phyloP scores from a whole-genome alignment of 2,113 vertebrate species.

The Atrichornis clamosus region DNA sequence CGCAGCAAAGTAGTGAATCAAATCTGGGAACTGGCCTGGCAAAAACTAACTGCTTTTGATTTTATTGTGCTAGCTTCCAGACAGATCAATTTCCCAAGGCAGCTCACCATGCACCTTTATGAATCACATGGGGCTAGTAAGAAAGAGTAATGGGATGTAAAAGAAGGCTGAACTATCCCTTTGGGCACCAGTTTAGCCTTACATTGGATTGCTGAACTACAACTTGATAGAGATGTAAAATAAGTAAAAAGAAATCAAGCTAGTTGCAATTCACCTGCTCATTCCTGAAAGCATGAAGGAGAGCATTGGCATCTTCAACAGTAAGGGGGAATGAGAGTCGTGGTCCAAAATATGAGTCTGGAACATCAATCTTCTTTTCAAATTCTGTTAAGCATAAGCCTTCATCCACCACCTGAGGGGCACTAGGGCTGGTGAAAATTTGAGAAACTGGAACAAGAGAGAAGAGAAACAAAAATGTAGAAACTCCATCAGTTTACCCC shows the following conservation, averaged over 20 bases:
- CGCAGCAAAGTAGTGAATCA: neutral
- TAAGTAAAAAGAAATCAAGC: neutral
- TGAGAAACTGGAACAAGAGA: conserved; percentile 73
- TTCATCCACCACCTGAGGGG: conserved; percentile 37
- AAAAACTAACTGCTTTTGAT: neutral
- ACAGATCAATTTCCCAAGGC: neutral
- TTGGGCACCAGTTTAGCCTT: neutral
- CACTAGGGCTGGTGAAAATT: conserved; percentile 68
- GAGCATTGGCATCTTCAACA: conserved; percentile 76
- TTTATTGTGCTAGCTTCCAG: neutral
- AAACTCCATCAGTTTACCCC: neutral
- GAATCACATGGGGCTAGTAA: neutral
- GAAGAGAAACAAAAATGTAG: neutral
- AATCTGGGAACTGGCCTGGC: neutral
- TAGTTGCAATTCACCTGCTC: conserved; percentile 76
- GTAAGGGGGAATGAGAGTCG: conserved; percentile 88
- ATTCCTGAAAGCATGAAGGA: conserved; percentile 86
- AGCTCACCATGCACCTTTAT: neutral
- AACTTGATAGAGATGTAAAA: neutral
- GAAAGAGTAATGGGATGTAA: neutral
- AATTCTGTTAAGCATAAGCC: conserved; percentile 62
- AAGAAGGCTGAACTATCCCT: neutral
- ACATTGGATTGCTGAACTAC: neutral
- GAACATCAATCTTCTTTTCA: conserved; percentile 76
- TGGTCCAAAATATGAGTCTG: conserved; percentile 86